Conservation (phyloP, 2,797 vertebrate genomes). For the Champsocephalus esox region DNA sequence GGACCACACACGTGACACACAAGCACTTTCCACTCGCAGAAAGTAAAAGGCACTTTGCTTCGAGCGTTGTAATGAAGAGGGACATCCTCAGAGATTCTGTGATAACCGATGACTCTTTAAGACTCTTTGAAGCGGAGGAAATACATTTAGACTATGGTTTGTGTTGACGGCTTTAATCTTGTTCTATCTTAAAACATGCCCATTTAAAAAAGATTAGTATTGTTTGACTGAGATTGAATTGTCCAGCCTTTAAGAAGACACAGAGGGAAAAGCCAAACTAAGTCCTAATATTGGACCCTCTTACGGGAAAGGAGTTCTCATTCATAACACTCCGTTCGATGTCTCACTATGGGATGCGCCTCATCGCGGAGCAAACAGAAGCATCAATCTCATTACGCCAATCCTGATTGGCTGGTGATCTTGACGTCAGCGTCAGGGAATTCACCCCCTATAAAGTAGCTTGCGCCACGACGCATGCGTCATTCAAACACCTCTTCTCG, state of each 20-base stretch:
- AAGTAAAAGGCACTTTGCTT: slow-evolving; percentile 35
- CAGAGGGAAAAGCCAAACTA: slow-evolving; percentile 20
- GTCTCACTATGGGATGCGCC: too few species aligned
- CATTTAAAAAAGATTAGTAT: slow-evolving; percentile 11
- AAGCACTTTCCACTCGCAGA: slow-evolving; percentile 49
- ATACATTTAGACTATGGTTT: slow-evolving; percentile 22
- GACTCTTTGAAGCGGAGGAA: slow-evolving; percentile 30
- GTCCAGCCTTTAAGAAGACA: slow-evolving; percentile 11
- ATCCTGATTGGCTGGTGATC: too few species aligned
- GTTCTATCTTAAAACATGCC: slow-evolving; percentile 6
- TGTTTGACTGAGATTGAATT: slow-evolving; percentile 28
- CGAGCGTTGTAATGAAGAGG: slow-evolving; percentile 35
- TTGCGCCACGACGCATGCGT: too few species aligned
- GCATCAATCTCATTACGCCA: too few species aligned
- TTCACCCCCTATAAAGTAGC: too few species aligned
- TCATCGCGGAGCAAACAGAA: too few species aligned
- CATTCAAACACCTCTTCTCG: too few species aligned
- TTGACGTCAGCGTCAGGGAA: too few species aligned
- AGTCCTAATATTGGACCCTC: slow-evolving; percentile 36
- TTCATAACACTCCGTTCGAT: too few species aligned
- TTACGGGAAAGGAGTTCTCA: slow-evolving; percentile 27
- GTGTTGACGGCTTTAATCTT: slow-evolving; percentile 11
- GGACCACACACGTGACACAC: slow-evolving; percentile 54
- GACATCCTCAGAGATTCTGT: slow-evolving; percentile 44
- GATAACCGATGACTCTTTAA: slow-evolving; percentile 43